Percentiles rank a stretch among this genome's conserved stretches.
These are phyloP conservation scores for Sciurus niger DNA, from an alignment of 2,113 vertebrate genomes.

Conservation along the genomic window DNA sequence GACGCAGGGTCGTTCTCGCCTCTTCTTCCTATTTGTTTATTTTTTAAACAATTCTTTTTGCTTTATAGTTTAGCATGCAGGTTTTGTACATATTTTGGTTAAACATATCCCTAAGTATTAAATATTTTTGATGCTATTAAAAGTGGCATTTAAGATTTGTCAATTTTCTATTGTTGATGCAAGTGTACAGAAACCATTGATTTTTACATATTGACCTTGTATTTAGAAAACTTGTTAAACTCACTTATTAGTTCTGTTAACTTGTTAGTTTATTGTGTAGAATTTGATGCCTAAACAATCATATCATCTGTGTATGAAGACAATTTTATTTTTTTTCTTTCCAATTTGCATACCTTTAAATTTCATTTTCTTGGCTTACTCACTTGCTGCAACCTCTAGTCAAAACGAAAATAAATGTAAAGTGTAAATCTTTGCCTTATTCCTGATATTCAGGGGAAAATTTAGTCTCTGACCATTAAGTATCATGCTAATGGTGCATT, in stretches of 20 bases:
- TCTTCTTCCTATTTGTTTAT: too few species aligned
- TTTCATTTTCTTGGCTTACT: not conserved
- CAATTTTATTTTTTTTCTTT: not conserved
- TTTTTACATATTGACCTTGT: not conserved
- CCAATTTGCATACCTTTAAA: not conserved
- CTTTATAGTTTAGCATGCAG: not conserved
- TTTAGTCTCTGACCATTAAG: not conserved
- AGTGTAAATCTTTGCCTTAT: not conserved
- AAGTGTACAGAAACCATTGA: not conserved
- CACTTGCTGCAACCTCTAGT: not conserved
- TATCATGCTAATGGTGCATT: not conserved
- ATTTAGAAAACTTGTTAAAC: not conserved
- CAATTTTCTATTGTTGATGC: not conserved
- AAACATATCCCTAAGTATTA: not conserved
- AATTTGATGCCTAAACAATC: not conserved
- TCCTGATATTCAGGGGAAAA: not conserved
- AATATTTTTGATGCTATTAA: not conserved
- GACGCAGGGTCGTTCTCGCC: too few species aligned
- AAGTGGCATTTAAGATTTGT: constrained; percentile 5
- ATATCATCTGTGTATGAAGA: not conserved
- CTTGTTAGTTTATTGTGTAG: not conserved
- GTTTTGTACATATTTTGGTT: not conserved
- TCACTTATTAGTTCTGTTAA: not conserved
- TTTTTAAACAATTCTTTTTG: not conserved
- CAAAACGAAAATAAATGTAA: not conserved